Evolutionary conservation across 2,888 invertebrate genomes (phyloP).

Genomic region (Nematopogon swammerdamellus): DNA sequence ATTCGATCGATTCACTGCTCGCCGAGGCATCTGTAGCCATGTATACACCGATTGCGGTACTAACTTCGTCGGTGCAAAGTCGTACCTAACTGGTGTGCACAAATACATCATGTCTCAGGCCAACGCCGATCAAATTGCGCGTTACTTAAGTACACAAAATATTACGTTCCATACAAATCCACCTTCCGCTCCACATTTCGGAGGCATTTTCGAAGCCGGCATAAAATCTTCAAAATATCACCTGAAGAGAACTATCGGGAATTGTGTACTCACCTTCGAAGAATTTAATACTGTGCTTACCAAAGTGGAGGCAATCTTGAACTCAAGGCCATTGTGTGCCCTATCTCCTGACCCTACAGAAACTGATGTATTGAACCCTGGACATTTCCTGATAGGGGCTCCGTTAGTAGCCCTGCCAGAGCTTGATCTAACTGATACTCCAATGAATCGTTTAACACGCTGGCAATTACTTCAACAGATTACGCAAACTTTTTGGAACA

Average conservation of each 20-base stretch:
- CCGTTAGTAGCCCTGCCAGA: neutral
- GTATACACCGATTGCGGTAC: neutral
- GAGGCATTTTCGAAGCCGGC: neutral
- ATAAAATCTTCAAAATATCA: neutral
- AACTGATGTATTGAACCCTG: neutral
- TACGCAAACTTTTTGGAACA: neutral
- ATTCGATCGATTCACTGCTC: neutral
- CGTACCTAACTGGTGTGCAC: neutral
- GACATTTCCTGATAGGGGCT: neutral
- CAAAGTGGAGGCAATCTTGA: neutral
- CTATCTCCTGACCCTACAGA: slow-evolving; percentile 7
- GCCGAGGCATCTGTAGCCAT: neutral
- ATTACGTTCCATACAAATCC: neutral
- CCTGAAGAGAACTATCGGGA: neutral
- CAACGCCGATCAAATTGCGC: neutral
- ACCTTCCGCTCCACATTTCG: neutral
- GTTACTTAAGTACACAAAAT: neutral
- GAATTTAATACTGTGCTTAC: neutral
- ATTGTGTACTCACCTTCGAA: neutral
- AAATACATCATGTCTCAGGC: neutral
- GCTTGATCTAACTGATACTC: neutral
- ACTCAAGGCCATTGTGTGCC: slow-evolving; percentile 12
- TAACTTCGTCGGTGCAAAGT: neutral
- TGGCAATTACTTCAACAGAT: neutral
- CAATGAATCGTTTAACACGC: neutral